Base-by-base conservation (phyloP, 2,888 invertebrate species). In the Pteria penguin region DNA sequence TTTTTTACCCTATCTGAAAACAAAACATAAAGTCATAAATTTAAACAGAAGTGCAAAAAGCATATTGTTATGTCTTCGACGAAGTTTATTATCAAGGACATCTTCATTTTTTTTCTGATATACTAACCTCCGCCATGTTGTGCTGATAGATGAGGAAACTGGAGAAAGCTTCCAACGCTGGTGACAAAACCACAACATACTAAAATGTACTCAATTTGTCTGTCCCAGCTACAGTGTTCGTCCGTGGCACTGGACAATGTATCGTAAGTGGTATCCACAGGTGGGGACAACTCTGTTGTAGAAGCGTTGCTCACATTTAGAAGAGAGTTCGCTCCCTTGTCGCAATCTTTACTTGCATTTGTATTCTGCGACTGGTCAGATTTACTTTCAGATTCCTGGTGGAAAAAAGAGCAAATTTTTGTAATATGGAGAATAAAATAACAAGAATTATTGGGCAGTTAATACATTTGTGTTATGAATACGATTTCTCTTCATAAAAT, bases 101-200 rank as follows among this genome's bases (percentile, higher is more conserved):
- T n/a, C n/a, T n/a, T n/a, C n/a, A n/a, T n/a, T n/a, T n/a, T n/a
- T n/a, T n/a, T n/a, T n/a, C n/a, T n/a, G n/a, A n/a, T n/a, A 18
- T 26, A 29, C 70, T 57, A 67, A 90, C 91, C 90, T 79, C 90
- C 91, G 8, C 90, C 90, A 84, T 90, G 87, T 65, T 84, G 84
- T 73, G 89, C 87, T 52, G 89, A 89, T 88, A 97, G 94, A 92
- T 97, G 97, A 54, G 97, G 97, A 93, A 97, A 87, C 75, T 84
- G 79, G 4, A 88, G 74, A 11, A 88, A 79, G 71, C 94, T 94
- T 58, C 94, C 94, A 18, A 94, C 89, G 1, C 94, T 94, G 68
- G 94, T 94, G 3, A 94, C 94, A 86, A 94, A 93, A 27, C 94
- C 94, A 69, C 94, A 93, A 55, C 94, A 94, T 11, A 94, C 94